Evolutionary conservation across 1,140 invertebrate genomes (phyloP), one percentile per base, ranked within the genome.

Genomic region (Drosophila pandora): DNA sequence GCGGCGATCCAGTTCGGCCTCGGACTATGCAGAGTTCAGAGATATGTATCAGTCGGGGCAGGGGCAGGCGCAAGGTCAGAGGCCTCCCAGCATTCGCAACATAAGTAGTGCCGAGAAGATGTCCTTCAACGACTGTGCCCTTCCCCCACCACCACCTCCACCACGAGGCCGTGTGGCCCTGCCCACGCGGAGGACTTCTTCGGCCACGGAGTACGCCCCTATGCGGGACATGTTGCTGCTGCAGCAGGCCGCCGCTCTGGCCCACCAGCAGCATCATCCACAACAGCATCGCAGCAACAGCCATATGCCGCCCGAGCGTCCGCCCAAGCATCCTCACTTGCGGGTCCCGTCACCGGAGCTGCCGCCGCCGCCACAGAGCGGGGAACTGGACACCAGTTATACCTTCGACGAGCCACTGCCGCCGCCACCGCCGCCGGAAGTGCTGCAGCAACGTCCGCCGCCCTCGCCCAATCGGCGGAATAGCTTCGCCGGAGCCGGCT

Each of bases 271-370:
- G 17, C 84, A 88, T 39, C 90, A 90, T 79, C 89, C 89, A 8
- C 90, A 91, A 30, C 90, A 91, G 72, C 89, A 90, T 60, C 79
- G 61, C 34, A 63, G n/a, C 53, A 63, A 39, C 30, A 56, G 43
- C n/a, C 57, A 60, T 25, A 48, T 94, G 94, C 94, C 95, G 0
- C 96, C 96, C 1, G 95, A 96, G 73, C 92, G 93, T 37, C 93
- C 93, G 37, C 93, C 93, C 4, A 96, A 96, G 91, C 96, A 96
- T 89, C 95, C 95, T 0, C 94, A 96, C 79, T 81, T 92, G 32
- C 91, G 94, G 22, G 92, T 95, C n/a, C 93, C 95, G 2, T 95
- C 95, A 81, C 95, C 95, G 0, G 95, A 96, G 79, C 79, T 95
- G 73, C 95, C 95, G n/a, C 94, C 95, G 5, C 95, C 95, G 7